These are phyloP conservation scores for Aphelinus certus DNA, from an alignment of 1,140 invertebrate species.

Conservation along the genomic window DNA sequence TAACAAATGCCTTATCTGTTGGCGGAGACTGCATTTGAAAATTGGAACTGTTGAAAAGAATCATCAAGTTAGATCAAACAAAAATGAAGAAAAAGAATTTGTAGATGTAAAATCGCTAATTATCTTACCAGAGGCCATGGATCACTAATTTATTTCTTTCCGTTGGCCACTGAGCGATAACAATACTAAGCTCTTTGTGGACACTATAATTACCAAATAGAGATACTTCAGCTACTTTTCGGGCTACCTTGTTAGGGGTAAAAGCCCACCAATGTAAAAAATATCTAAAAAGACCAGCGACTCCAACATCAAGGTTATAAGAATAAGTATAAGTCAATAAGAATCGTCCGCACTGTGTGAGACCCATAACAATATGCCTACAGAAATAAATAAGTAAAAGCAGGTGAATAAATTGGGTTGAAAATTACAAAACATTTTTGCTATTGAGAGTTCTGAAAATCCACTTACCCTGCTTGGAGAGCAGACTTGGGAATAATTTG, in stretches of 20 bases:
- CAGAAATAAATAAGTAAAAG: constrained; percentile 41
- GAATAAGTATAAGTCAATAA: constrained; percentile 87
- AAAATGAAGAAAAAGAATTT: constrained; percentile 19
- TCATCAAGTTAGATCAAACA: constrained; percentile 10
- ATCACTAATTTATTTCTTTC: constrained; percentile 73
- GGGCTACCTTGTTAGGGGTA: constrained; percentile 69
- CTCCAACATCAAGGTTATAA: constrained; percentile 68
- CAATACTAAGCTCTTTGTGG: constrained; percentile 70
- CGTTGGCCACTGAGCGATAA: constrained; percentile 77
- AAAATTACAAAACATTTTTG: not conserved
- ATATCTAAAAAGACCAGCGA: constrained; percentile 67
- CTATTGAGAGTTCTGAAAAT: constrained; percentile 13
- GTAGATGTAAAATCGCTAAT: constrained; percentile 20
- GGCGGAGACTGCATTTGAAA: constrained; percentile 54
- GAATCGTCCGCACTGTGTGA: constrained; percentile 92
- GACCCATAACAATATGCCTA: constrained; percentile 90
- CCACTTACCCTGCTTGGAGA: constrained; percentile 60
- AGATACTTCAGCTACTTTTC: constrained; percentile 74
- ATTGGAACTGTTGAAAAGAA: constrained; percentile 49
- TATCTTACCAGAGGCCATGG: constrained; percentile 72
- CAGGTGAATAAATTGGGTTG: constrained; percentile 8
- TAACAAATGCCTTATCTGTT: constrained; percentile 68
- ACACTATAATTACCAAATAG: constrained; percentile 76
- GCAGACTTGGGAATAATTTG: constrained; percentile 62
- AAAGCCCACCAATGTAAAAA: constrained; percentile 79